A percentile compares a stretch with the other conserved stretches of the same genome.
These are phyloP conservation scores for Subanguina moxae DNA, from an alignment of 1,140 invertebrate genomes.

Conservation along the genomic window DNA sequence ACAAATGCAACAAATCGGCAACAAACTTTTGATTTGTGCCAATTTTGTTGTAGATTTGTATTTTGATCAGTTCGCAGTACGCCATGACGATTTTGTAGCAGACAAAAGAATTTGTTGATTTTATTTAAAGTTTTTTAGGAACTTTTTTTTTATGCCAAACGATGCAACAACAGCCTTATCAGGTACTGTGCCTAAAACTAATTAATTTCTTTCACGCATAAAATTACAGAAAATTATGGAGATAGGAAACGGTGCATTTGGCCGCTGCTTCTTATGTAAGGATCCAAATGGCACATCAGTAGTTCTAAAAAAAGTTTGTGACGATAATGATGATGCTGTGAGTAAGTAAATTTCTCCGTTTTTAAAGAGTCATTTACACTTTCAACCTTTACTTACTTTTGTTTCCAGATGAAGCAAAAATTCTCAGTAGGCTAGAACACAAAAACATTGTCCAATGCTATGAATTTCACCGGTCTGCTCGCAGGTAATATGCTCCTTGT, in stretches of 20 bases:
- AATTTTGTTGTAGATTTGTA: too few species aligned
- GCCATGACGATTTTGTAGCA: too few species aligned
- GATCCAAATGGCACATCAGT: slow-evolving; percentile 8
- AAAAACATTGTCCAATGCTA: not conserved
- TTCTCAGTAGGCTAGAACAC: slow-evolving; percentile 17
- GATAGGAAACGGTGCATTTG: slow-evolving; percentile 25
- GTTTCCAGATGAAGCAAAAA: slow-evolving; percentile 15
- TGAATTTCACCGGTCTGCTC: not conserved
- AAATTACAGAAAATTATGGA: not conserved
- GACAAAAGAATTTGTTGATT: too few species aligned
- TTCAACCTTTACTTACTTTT: not conserved
- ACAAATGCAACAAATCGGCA: too few species aligned
- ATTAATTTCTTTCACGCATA: too few species aligned
- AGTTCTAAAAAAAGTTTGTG: slow-evolving; percentile 19
- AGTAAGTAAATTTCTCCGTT: not conserved
- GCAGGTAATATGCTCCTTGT: slow-evolving; percentile 4
- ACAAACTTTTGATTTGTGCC: too few species aligned
- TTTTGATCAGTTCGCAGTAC: too few species aligned
- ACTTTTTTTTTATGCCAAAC: too few species aligned
- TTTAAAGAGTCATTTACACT: not conserved
- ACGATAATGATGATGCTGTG: slow-evolving; percentile 1
- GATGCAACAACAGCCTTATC: too few species aligned
- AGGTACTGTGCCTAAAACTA: too few species aligned
- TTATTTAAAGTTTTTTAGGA: too few species aligned
- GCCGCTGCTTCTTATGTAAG: slow-evolving; percentile 26